phyloP scores from a whole-genome alignment of 2,888 invertebrate genomes.

The Ditylenchus weischeri region DNA sequence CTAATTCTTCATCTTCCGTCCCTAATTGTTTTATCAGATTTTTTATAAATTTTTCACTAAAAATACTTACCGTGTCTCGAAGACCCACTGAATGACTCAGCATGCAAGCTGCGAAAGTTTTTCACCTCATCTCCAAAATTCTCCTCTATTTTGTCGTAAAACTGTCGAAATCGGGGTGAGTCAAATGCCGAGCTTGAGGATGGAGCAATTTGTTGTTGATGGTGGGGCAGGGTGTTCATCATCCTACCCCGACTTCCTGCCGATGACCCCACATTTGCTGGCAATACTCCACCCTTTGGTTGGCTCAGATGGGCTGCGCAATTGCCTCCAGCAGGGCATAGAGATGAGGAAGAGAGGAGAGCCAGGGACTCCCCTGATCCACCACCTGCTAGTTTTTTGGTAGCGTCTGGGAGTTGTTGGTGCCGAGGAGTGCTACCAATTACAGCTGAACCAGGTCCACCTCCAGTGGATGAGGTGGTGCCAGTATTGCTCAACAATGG shows the following conservation, averaged over 20 bases:
- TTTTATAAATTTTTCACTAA: neutral
- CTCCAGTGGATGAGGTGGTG: neutral
- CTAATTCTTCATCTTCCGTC: constrained; percentile 8
- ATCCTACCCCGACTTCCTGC: neutral
- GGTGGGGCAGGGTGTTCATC: neutral
- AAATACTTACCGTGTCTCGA: neutral
- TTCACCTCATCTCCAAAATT: constrained; percentile 9
- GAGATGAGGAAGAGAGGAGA: neutral
- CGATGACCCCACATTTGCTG: neutral
- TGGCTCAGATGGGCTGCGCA: neutral
- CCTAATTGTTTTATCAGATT: neutral
- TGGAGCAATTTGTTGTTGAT: neutral
- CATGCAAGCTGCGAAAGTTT: neutral
- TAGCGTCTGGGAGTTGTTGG: constrained; percentile 1
- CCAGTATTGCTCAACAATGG: constrained; percentile 2
- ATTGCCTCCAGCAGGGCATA: neutral
- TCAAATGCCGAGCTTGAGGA: constrained; percentile 8
- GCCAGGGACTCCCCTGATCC: constrained; percentile 2
- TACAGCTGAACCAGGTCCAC: neutral
- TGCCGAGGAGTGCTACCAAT: neutral
- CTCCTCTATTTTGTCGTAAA: neutral
- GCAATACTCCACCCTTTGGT: neutral
- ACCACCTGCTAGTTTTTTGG: neutral
- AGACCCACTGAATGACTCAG: constrained; percentile 1
- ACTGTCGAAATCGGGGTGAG: neutral